phyloP scores from a whole-genome alignment of 2,797 vertebrate species.

The Sebastes kiyomatsui region DNA sequence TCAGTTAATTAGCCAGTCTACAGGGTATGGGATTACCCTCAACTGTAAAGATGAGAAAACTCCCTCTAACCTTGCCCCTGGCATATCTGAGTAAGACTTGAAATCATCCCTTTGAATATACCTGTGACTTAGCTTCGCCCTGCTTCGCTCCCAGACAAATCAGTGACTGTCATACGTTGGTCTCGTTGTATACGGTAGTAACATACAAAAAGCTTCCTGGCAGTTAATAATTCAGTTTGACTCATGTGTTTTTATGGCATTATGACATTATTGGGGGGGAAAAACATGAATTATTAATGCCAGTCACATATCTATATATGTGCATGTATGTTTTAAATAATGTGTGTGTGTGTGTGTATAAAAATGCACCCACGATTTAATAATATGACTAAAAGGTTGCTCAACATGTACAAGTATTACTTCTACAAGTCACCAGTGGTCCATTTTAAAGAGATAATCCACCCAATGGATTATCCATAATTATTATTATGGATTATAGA shows the following conservation, averaged over 20 bases:
- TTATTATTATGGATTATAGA: no score
- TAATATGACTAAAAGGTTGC: background rate
- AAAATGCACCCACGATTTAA: background rate
- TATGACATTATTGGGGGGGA: background rate
- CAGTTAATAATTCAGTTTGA: background rate
- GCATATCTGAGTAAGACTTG: constrained; percentile 54
- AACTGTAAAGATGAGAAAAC: constrained; percentile 58
- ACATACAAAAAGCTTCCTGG: background rate
- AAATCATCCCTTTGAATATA: constrained; percentile 55
- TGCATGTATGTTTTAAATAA: background rate
- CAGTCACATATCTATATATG: background rate
- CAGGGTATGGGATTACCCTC: constrained; percentile 67
- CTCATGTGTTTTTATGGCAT: background rate
- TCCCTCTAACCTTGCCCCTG: constrained; percentile 50
- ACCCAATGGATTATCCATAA: no score
- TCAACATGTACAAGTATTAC: background rate
- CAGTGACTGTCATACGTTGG: background rate
- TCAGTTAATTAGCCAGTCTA: constrained; percentile 74
- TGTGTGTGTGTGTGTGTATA: background rate
- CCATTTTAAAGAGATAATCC: background rate
- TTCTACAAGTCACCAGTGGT: background rate
- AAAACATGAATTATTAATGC: background rate
- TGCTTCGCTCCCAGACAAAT: constrained; percentile 11
- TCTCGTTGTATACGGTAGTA: background rate
- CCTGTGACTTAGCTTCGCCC: constrained; percentile 22